phyloP scores from a whole-genome alignment of 2,113 vertebrate species.

The Atlantisia rogersi region DNA sequence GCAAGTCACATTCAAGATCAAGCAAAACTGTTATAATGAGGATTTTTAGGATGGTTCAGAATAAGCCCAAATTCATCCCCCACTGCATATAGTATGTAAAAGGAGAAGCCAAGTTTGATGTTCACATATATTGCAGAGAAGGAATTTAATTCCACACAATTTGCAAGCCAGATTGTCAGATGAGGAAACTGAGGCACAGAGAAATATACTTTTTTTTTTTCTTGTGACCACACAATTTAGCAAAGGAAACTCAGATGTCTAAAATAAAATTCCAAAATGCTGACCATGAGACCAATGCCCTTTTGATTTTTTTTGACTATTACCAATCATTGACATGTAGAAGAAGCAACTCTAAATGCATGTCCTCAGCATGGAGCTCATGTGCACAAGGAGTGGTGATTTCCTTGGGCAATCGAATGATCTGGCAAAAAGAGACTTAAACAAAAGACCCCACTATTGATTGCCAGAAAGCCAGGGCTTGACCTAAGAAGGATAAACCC shows the following conservation, averaged over 20 bases:
- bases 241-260: not conserved
- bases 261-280: not conserved
- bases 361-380: not conserved
- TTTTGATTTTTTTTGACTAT: not conserved
- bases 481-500: not conserved
- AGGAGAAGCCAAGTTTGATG: not conserved
- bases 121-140: not conserved
- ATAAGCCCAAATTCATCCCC: not conserved
- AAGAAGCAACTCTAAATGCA: not conserved
- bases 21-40: not conserved
- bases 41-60: not conserved
- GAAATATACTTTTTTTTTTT: not conserved
- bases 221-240: not conserved
- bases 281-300: not conserved
- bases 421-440: not conserved
- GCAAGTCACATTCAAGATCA: conserved; percentile 11
- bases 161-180: not conserved
- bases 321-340: not conserved
- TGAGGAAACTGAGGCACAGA: not conserved
- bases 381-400: not conserved
- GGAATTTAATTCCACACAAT: not conserved
- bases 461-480: not conserved
- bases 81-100: not conserved
- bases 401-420: not conserved
- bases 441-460: not conserved